Evolutionary conservation across 2,888 invertebrate species (phyloP).

Genomic region (Lycia hirtaria): DNA sequence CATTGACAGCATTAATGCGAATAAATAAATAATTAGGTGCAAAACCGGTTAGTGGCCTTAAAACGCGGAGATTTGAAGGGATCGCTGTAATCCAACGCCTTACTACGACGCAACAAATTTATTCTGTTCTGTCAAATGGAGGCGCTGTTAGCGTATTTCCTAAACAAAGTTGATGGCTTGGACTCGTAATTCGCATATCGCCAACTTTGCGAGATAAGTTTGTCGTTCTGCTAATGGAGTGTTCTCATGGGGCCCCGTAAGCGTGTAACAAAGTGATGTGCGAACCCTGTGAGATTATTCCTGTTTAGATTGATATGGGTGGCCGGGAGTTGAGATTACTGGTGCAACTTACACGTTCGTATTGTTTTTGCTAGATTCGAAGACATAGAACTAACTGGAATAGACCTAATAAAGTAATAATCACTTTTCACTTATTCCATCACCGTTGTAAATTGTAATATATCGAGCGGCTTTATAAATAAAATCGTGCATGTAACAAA

Average conservation of each 20-base stretch:
- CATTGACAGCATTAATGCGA: not conserved
- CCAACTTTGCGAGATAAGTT: not conserved
- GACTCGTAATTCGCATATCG: not conserved
- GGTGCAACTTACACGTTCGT: conserved; percentile 1
- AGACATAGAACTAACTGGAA: not conserved
- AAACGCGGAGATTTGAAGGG: conserved; percentile 30
- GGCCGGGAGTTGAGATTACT: conserved; percentile 25
- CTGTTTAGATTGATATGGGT: conserved; percentile 39
- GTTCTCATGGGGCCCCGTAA: conserved; percentile 31
- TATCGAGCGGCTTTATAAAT: too few relatives aligned
- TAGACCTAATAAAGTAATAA: too few relatives aligned
- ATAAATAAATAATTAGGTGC: conserved; percentile 20
- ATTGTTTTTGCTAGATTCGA: not conserved
- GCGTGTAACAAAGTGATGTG: conserved; percentile 19
- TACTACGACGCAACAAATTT: not conserved
- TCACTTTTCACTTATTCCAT: too few relatives aligned
- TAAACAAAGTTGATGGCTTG: not conserved
- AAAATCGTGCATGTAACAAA: too few relatives aligned
- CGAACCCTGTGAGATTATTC: conserved; percentile 37
- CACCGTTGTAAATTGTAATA: too few relatives aligned
- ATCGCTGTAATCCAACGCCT: conserved; percentile 36
- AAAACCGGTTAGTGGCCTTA: conserved; percentile 34
- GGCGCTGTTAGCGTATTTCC: not conserved
- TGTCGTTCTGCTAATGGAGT: conserved; percentile 33
- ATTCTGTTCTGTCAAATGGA: not conserved